Evolutionary conservation across 64 coral and sea anemone genomes (phyloP), one percentile per base, ranked within the genome.

Genomic region (Hydrozoanthus tunicans): DNA sequence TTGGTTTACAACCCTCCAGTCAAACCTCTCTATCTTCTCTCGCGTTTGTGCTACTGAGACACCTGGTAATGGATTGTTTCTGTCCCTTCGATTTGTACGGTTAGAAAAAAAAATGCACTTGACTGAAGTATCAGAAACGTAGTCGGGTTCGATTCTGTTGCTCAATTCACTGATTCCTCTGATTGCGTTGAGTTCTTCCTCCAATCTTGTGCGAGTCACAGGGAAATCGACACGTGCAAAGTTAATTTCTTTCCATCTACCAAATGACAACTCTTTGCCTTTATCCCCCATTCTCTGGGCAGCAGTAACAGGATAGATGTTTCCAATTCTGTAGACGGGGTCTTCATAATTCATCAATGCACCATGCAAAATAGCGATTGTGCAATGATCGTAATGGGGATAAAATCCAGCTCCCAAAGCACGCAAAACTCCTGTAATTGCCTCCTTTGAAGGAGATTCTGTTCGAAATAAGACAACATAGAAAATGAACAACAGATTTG

Each of bases 311-410:
- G 79, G 79, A 85, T 92, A 92, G 9, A 92, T 56, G 6, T 62
- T 92, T 43, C 91, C 91, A 11, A 85, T 74, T 54, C 23, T 92
- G 58, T n/a, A 65, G 1, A 70, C n/a, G 63, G 71, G 80, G 20
- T 92, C 91, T 1, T 32, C 24, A 61, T 3, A 0, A 75, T 92
- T 92, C 1, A 55, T 4, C 17, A 71, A 74, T 11, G 83, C 73
- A 77, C 91, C 91, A 84, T 84, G 80, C 43, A 92, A 56, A 6
- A 92, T 53, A 3, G 7, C 91, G 25, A 92, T 60, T 13, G 91
- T 77, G 56, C 83, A 92, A 43, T 92, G 80, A 77, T 92, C 91
- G 60, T 62, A 55, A 17, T 85, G 77, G 6, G 32, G 32, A 43
- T 43, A 43, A 43, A 43, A 43, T 43, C 51, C 13, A 2, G 91